Evolutionary conservation across 2,113 vertebrate species (phyloP).

Genomic region (Onychostoma macrolepis): DNA sequence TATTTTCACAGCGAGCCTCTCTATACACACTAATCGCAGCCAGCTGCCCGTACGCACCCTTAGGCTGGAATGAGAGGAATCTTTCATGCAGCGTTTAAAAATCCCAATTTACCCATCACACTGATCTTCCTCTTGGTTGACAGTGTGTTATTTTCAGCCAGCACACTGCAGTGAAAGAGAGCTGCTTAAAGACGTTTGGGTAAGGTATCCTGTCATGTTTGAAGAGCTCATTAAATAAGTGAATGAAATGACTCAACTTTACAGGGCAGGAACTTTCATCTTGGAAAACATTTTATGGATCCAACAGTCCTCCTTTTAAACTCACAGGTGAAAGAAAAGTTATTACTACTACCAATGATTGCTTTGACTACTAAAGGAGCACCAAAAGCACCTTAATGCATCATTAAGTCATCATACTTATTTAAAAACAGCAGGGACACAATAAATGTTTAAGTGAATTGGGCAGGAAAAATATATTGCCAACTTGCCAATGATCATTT

Average conservation of each 20-base stretch:
- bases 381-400: not conserved
- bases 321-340: not conserved
- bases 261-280: constrained; percentile 61
- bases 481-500: not conserved
- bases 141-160: not conserved
- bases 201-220: constrained; percentile 13
- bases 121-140: constrained; percentile 45
- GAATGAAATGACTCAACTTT: constrained; percentile 53
- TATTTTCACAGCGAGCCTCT: constrained; percentile 62
- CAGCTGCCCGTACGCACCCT: constrained; percentile 69
- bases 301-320: not conserved
- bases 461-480: not conserved
- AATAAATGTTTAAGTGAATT: not conserved
- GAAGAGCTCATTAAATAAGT: constrained; percentile 31
- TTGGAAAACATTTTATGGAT: not conserved
- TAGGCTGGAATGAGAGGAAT: constrained; percentile 75
- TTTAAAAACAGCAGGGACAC: not conserved
- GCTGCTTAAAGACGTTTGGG: not conserved
- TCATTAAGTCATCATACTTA: not conserved
- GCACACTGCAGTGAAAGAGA: not conserved
- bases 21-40: constrained; percentile 74
- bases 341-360: not conserved
- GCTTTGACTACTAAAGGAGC: not conserved
- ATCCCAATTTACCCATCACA: constrained; percentile 58
- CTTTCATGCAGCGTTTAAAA: constrained; percentile 65